Percentiles rank a stretch among this genome's conserved stretches.
Conservation (phyloP, 2,113 vertebrate species). For the Microcebus ravelobensis region DNA sequence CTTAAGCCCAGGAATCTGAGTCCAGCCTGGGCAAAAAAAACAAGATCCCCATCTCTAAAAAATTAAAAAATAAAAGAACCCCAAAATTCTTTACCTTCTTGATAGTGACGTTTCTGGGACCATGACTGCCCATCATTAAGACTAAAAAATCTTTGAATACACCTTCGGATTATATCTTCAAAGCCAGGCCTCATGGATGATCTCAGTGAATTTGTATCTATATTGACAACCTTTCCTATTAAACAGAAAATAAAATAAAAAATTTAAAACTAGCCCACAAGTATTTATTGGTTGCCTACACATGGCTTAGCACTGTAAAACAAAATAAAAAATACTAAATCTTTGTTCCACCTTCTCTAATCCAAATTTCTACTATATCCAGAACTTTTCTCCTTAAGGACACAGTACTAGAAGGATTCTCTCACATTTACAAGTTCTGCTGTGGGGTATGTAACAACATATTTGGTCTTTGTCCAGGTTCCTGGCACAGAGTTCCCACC, state of each 20-base stretch:
- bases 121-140: conserved; percentile 95
- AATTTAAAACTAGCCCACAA: not conserved
- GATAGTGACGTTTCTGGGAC: conserved; percentile 97
- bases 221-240: conserved; percentile 96
- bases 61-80: not conserved
- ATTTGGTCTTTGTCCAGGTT: not conserved
- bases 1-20: not conserved
- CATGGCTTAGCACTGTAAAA: not conserved
- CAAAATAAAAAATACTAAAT: not conserved
- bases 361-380: not conserved
- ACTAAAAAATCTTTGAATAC: conserved; percentile 97
- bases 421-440: not conserved
- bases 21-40: not conserved
- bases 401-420: not conserved
- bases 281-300: not conserved
- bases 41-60: not conserved
- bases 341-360: not conserved
- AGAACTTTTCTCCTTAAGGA: not conserved
- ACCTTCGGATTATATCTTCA: conserved; percentile 95
- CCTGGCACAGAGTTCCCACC: not conserved
- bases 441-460: not conserved
- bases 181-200: conserved; percentile 97
- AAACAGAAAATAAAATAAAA: conserved; percentile 59
- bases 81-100: conserved; percentile 89
- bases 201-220: conserved; percentile 93